Evolutionary conservation across 1,140 invertebrate genomes (phyloP), one percentile per base, ranked within the genome.

Genomic region (Lordiphosa collinella): DNA sequence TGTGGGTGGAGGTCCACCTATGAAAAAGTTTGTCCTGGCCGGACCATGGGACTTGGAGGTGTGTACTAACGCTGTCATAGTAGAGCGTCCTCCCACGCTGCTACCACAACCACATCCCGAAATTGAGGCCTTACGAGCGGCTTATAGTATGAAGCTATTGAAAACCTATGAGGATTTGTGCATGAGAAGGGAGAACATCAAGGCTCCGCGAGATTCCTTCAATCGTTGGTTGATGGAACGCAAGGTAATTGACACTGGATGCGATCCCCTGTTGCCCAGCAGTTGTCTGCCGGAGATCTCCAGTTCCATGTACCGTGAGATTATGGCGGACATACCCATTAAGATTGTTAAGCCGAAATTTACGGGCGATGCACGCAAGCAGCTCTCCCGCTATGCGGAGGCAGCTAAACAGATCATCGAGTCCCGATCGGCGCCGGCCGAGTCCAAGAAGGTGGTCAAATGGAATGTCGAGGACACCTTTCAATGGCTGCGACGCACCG

Each of bases 381-480:
- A 99, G 86, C 90, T 99, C 1, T 97, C 96, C 5, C 93, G 95
- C 35, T 99, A 98, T 89, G 97, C 97, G 0, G 97, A 99, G 89
- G 97, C 97, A 5, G 97, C 97, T 0, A 99, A 99, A 86, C 96
- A 97, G 89, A 97, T 98, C 91, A 98, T 99, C 61, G 97, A 98
- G 88, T 96, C 96, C 1, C 92, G 96, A 66, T 96, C 95, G 88
- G 95, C 96, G 1, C 94, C 96, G n/a, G 92, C 96, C 1, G 97
- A 98, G 86, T 97, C 96, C 84, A 91, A 98, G 58, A 99, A 99
- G 90, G 95, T 98, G 4, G 97, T 99, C 0, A 99, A 99, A 89
- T 99, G 97, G 97, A 98, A 99, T 91, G 97, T 96, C 0, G 97
- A 99, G 87, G 97, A 99, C 74, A 98, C 97, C 2, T 98, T 99